Percentiles rank a stretch among this genome's conserved stretches.
Conservation (phyloP, 1,140 invertebrate species). For the Sycophaga agraensis region DNA sequence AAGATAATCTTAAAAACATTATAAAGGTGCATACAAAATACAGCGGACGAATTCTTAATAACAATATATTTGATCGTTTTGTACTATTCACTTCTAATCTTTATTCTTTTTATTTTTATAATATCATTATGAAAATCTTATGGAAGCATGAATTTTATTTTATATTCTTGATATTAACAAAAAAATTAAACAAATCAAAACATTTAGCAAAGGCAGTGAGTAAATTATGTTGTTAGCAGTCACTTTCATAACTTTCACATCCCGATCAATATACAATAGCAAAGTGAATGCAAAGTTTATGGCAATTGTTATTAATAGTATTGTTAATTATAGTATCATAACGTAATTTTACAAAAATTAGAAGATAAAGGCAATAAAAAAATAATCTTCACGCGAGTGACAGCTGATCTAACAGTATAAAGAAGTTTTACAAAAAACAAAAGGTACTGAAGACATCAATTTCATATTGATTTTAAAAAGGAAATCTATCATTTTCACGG, state of each 20-base stretch:
- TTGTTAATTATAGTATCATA: constrained; percentile 3
- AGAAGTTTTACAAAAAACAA: constrained; percentile 12
- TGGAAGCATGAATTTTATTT: too few species aligned
- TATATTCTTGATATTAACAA: too few species aligned
- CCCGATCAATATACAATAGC: constrained; percentile 17
- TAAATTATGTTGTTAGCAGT: too few species aligned
- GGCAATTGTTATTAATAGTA: constrained; percentile 5
- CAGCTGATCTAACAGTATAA: background rate
- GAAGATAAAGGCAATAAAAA: constrained; percentile 6
- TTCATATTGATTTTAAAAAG: background rate
- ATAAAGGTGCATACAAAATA: too few species aligned
- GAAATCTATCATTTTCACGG: background rate
- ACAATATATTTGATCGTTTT: too few species aligned
- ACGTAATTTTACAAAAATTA: constrained; percentile 20
- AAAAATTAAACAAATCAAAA: too few species aligned
- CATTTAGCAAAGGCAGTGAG: too few species aligned
- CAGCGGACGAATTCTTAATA: too few species aligned
- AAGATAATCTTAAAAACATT: background rate
- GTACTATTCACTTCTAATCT: too few species aligned
- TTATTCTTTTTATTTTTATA: too few species aligned
- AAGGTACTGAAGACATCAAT: constrained; percentile 6
- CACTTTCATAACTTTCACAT: constrained; percentile 23
- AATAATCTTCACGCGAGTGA: constrained; percentile 8
- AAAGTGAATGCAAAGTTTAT: constrained; percentile 17
- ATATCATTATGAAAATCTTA: too few species aligned